These are phyloP conservation scores for Festucalex cinctus DNA, from an alignment of 2,113 vertebrate species.

Conservation along the genomic window DNA sequence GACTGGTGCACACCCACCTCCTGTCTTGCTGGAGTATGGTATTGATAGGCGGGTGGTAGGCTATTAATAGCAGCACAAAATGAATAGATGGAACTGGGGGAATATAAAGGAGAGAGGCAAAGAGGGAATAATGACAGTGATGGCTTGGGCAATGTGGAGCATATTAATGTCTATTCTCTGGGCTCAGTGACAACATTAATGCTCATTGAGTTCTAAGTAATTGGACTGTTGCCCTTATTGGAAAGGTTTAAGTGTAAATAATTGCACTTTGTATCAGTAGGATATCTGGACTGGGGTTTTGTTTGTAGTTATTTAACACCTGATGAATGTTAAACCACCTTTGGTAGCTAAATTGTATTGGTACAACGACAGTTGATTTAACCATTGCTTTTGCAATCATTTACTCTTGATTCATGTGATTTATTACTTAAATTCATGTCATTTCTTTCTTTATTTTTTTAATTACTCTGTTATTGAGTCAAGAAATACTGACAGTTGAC, in stretches of 20 bases:
- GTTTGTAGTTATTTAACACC: slow-evolving; percentile 10
- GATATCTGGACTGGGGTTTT: neutral
- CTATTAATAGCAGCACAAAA: slow-evolving; percentile 64
- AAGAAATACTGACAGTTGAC: too few relatives aligned
- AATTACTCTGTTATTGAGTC: neutral
- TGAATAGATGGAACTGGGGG: slow-evolving; percentile 60
- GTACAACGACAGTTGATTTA: neutral
- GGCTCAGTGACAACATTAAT: slow-evolving; percentile 45
- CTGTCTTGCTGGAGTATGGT: slow-evolving; percentile 59
- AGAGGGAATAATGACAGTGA: slow-evolving; percentile 28
- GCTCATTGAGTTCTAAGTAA: slow-evolving; percentile 53
- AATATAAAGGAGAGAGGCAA: slow-evolving; percentile 35
- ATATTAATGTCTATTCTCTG: slow-evolving; percentile 49
- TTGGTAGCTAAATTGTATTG: neutral
- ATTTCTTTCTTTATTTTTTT: slow-evolving; percentile 5
- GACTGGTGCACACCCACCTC: slow-evolving; percentile 49
- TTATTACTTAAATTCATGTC: too few relatives aligned
- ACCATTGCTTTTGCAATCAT: neutral
- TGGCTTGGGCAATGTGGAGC: slow-evolving; percentile 32
- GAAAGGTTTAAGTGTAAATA: slow-evolving; percentile 16
- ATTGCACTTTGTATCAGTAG: slow-evolving; percentile 1
- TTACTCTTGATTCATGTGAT: neutral
- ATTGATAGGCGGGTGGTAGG: slow-evolving; percentile 60
- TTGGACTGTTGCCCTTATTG: slow-evolving; percentile 28
- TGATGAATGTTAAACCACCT: slow-evolving; percentile 5